Evolutionary conservation across 2,113 vertebrate species (phyloP), one percentile per base, ranked within the genome.

Genomic region (Psilopsiagon aurifrons): DNA sequence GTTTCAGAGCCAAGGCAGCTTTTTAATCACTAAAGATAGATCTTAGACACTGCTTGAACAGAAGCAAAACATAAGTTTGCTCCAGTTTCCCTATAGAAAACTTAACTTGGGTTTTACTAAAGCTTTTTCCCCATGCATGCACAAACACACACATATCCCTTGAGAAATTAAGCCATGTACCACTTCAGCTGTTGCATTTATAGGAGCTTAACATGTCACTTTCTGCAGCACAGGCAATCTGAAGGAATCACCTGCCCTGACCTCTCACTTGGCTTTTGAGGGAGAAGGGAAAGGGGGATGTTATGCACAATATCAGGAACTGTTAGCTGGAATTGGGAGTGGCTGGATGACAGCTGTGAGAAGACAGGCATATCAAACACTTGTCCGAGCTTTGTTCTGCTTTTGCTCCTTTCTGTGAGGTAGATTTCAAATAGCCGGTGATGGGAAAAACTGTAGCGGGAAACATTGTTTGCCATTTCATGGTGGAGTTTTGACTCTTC

Each of bases 181-280:
- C 25, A 23, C 81, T 95, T 95, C 94, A 95, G 94, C 96, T 97
- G 96, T 95, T 94, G 91, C 0, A 0, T 60, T 88, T 67, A 22
- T 1, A 80, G 85, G 35, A 89, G 89, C 52, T 92, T 94, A 83
- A 94, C 93, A 88, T 74, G 83, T 81, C 83, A 68, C 66, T 95
- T 75, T 24, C 41, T 82, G 80, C 33, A 68, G 57, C 78, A 31
- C 31, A 79, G 76, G 83, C 77, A 75, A 37, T 93, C 35, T 43
- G 82, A 75, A 60, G 76, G 80, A 78, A 57, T 97, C 90, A 62
- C 92, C 88, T 96, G 94, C 96, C 85, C 86, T 78, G 59, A 68
- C 39, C 27, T 86, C 59, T 39, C 84, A 31, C 12, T 80, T 39
- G 28, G 28, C 47, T 88, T 77, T 78, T 57, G 41, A 69, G 63